These are phyloP conservation scores for Bucco capensis DNA, from an alignment of 2,113 vertebrate genomes.

Conservation along the genomic window DNA sequence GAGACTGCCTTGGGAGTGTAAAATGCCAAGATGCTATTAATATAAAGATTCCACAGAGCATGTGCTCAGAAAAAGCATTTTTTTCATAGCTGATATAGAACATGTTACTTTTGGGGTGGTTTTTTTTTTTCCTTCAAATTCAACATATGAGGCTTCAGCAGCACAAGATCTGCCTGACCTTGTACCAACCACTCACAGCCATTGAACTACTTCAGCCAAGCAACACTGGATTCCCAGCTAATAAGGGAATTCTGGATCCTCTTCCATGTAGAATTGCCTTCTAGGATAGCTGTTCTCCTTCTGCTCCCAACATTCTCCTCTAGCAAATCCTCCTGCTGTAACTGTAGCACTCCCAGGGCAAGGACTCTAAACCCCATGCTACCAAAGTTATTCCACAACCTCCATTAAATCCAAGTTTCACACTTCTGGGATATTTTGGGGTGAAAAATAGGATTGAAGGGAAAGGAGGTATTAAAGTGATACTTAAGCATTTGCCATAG, in stretches of 20 bases:
- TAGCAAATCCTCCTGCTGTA: background rate
- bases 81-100: background rate
- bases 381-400: background rate
- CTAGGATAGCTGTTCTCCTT: background rate
- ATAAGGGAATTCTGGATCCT: background rate
- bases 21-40: constrained; percentile 25
- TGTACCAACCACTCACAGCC: background rate
- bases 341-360: background rate
- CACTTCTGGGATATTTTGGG: background rate
- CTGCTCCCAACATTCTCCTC: background rate
- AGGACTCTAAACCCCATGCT: too few relatives aligned
- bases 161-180: background rate
- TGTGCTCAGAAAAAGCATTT: background rate
- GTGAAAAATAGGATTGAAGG: background rate
- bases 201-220: background rate
- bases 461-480: background rate
- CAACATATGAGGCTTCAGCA: background rate
- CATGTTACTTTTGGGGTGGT: background rate
- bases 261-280: background rate
- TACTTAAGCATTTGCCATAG: background rate
- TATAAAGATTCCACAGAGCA: background rate
- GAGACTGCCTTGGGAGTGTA: constrained; percentile 18
- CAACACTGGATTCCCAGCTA: background rate
- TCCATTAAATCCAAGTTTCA: background rate
- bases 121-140: background rate